Conservation (phyloP, 2,888 invertebrate genomes). For the Dynastes maya region DNA sequence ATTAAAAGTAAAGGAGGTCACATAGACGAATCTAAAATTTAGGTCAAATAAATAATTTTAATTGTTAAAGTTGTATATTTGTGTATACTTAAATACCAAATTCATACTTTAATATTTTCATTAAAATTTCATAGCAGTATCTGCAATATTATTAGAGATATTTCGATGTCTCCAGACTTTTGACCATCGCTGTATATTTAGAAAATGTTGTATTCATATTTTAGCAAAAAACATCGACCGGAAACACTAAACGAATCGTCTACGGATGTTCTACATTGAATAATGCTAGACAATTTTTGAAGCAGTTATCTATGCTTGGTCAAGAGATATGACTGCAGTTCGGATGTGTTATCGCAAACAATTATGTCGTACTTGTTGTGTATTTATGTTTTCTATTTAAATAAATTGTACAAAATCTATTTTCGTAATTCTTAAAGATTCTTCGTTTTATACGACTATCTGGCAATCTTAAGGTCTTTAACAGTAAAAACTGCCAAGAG, state of each 20-base stretch:
- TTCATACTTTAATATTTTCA: no score
- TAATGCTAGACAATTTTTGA: constrained; percentile 95
- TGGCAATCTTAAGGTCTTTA: not conserved
- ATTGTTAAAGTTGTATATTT: no score
- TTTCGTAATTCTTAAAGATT: constrained; percentile 25
- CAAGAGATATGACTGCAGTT: constrained; percentile 74
- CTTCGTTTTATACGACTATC: no score
- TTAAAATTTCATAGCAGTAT: no score
- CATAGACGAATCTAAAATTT: no score
- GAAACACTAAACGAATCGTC: constrained; percentile 85
- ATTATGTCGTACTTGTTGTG: constrained; percentile 40
- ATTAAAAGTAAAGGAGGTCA: no score
- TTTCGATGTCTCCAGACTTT: no score
- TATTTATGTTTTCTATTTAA: constrained; percentile 46
- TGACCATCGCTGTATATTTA: no score
- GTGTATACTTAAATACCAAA: no score
- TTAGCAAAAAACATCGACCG: constrained; percentile 83
- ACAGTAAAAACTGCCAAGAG: no score
- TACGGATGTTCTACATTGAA: constrained; percentile 97
- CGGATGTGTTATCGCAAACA: not conserved
- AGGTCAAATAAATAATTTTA: no score
- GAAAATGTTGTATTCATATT: constrained; percentile 56
- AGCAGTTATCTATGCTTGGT: constrained; percentile 88
- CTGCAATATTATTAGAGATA: no score
- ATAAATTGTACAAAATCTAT: constrained; percentile 36